These are phyloP conservation scores for Gymnobelideus leadbeateri DNA, from an alignment of 2,113 vertebrate genomes.

Conservation along the genomic window DNA sequence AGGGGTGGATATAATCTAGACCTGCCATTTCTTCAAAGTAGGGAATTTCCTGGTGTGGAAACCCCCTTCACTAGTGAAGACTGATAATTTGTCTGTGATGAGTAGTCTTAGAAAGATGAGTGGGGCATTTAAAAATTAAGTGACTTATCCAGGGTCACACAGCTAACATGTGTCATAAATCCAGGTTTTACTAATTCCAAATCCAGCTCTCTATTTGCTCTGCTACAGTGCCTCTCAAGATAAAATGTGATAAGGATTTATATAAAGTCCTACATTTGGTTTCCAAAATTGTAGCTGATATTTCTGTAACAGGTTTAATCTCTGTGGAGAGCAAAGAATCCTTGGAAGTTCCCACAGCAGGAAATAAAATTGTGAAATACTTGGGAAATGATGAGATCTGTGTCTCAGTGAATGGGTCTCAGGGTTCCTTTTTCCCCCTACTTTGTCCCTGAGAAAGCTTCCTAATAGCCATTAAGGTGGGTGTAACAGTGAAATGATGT, in stretches of 20 bases:
- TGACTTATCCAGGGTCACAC: not conserved
- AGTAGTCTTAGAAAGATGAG: not conserved
- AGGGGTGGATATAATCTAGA: not conserved
- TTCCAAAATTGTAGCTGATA: not conserved
- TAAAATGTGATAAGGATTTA: not conserved
- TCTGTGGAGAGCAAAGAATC: conserved; percentile 5
- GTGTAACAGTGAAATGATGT: not conserved
- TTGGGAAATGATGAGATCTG: not conserved
- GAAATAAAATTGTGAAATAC: not conserved
- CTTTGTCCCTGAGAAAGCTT: not conserved
- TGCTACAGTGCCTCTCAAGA: not conserved
- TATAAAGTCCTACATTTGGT: not conserved
- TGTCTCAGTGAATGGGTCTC: not conserved
- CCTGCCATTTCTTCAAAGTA: not conserved
- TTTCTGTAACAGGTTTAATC: not conserved
- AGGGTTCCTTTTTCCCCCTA: not conserved
- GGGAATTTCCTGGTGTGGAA: not conserved
- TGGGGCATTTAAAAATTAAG: not conserved
- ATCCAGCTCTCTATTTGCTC: not conserved
- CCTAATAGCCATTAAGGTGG: not conserved
- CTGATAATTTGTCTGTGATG: not conserved
- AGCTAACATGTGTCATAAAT: not conserved
- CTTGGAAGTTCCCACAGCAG: not conserved
- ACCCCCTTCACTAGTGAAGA: not conserved
- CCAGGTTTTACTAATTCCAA: not conserved